phyloP scores from a whole-genome alignment of 1,140 invertebrate species.

The Ruditapes philippinarum region DNA sequence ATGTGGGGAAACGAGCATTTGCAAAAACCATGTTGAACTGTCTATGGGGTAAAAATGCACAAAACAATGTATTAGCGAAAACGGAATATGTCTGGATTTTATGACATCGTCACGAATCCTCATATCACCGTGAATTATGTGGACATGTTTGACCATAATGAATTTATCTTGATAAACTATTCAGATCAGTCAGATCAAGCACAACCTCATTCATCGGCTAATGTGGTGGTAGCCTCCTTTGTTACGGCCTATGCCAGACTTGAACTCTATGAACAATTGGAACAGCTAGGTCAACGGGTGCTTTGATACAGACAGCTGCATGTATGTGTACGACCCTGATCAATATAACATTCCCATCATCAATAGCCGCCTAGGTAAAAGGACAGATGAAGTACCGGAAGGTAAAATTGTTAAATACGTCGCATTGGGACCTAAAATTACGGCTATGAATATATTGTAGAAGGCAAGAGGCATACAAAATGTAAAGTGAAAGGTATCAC shows the following conservation, averaged over 20 bases:
- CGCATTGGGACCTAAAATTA: neutral
- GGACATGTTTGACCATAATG: neutral
- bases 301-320: conserved; percentile 34
- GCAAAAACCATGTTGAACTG: conserved; percentile 25
- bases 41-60: conserved; percentile 1
- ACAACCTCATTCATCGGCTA: neutral
- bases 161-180: neutral
- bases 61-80: neutral
- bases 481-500: neutral
- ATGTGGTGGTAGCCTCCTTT: neutral
- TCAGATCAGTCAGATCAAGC: neutral
- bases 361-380: neutral
- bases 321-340: conserved; percentile 6
- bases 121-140: neutral
- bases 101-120: neutral
- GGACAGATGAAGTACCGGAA: neutral
- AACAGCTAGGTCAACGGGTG: neutral
- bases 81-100: conserved; percentile 26
- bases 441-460: neutral
- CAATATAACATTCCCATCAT: conserved; percentile 13
- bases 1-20: conserved; percentile 3
- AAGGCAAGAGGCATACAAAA: neutral
- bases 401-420: neutral
- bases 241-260: neutral
- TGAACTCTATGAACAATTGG: conserved; percentile 11